phyloP scores from a whole-genome alignment of 30 jellyfish, hydroid and myxozoan species.

The Aurelia aurita region DNA sequence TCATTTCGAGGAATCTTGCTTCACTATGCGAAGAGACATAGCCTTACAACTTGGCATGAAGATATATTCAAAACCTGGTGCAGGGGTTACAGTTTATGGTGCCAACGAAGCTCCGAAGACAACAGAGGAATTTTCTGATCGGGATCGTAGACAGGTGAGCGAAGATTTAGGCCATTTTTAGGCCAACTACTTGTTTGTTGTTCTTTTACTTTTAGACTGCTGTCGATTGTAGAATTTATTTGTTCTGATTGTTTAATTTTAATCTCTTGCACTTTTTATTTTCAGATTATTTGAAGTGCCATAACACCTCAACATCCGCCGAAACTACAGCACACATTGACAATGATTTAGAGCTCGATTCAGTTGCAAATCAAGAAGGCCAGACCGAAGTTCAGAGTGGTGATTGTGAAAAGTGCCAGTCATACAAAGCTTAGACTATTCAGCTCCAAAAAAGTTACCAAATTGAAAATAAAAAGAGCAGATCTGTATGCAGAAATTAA shows the following conservation, averaged over 20 bases:
- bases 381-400: not conserved
- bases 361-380: conserved; percentile 1
- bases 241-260: not conserved
- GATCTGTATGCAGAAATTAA: conserved; percentile 21
- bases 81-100: conserved; percentile 23
- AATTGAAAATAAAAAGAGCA: conserved; percentile 7
- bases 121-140: not conserved
- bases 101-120: conserved; percentile 9
- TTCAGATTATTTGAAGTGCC: conserved; percentile 30
- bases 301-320: not conserved
- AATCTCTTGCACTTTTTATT: not conserved
- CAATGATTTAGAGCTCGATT: conserved; percentile 8
- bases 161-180: conserved; percentile 21
- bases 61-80: conserved; percentile 5
- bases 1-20: conserved; percentile 18
- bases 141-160: conserved; percentile 7
- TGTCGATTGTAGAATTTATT: too few species aligned
- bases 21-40: conserved; percentile 19
- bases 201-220: not conserved
- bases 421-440: not conserved
- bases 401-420: conserved; percentile 35
- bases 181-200: not conserved
- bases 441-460: conserved; percentile 17
- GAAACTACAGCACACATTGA: conserved; percentile 3
- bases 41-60: conserved; percentile 42